Evolutionary conservation across 2,888 invertebrate species (phyloP).

Genomic region (Urechis unicinctus): DNA sequence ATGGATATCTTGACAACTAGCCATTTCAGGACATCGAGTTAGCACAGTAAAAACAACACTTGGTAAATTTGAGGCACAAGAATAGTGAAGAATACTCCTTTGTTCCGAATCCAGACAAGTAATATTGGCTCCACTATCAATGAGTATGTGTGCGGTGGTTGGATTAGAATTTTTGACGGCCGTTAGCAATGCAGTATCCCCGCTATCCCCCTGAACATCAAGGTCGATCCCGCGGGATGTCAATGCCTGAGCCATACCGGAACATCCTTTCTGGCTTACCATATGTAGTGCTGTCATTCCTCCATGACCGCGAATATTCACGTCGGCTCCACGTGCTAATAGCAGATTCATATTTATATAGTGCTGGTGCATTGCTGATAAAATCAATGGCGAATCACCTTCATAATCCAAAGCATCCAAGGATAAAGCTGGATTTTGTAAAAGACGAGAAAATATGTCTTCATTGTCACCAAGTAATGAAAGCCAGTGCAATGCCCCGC

Average conservation of each 20-base stretch:
- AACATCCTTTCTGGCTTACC: not conserved
- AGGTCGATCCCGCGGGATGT: not conserved
- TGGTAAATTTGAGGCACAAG: too few species aligned
- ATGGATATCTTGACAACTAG: too few species aligned
- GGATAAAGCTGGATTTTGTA: not conserved
- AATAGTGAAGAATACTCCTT: too few species aligned
- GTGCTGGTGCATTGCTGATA: conserved; percentile 1
- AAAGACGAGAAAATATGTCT: not conserved
- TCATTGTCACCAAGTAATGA: not conserved
- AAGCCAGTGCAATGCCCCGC: conserved; percentile 5
- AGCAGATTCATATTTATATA: conserved; percentile 1
- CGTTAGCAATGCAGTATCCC: not conserved
- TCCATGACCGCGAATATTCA: conserved; percentile 5
- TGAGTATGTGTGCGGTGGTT: too few species aligned
- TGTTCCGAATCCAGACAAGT: too few species aligned
- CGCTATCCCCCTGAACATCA: not conserved
- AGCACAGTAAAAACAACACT: too few species aligned
- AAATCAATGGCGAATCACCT: conserved; percentile 1
- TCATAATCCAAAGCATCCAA: conserved; percentile 2
- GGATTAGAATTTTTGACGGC: too few species aligned
- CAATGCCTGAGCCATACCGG: not conserved
- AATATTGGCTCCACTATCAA: too few species aligned
- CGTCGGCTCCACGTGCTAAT: conserved; percentile 1
- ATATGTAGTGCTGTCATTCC: conserved; percentile 1
- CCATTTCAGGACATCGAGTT: too few species aligned